Percentiles rank a stretch among this genome's conserved stretches.
Evolutionary conservation across 2,888 invertebrate genomes (phyloP).

Genomic region (Lepidocyrtoides sp.): DNA sequence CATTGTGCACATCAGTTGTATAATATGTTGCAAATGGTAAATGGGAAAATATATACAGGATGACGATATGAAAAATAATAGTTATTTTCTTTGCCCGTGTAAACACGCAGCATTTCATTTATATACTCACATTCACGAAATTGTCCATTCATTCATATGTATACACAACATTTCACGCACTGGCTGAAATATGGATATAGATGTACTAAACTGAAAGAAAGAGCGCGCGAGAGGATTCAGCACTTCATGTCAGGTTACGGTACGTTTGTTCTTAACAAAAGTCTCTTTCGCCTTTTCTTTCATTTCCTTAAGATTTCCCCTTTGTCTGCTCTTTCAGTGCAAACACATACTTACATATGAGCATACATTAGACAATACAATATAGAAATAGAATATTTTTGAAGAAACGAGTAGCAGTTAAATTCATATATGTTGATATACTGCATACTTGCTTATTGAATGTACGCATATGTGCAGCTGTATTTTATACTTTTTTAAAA

Average conservation of each 20-base stretch:
- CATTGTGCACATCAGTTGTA: neutral
- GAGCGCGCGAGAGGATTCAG: neutral
- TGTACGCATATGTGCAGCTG: neutral
- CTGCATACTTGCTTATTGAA: neutral
- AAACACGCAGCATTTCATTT: slow-evolving; percentile 40
- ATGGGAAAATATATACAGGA: neutral
- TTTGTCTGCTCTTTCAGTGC: slow-evolving; percentile 47
- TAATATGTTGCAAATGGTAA: slow-evolving; percentile 32
- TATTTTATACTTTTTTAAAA: neutral
- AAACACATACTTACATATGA: neutral
- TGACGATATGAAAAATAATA: slow-evolving; percentile 49
- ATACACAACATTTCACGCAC: slow-evolving; percentile 54
- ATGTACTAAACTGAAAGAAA: neutral
- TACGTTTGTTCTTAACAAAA: slow-evolving; percentile 80
- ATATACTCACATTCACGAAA: slow-evolving; percentile 31
- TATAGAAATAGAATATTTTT: too few species aligned
- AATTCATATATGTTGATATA: neutral
- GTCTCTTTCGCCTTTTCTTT: slow-evolving; percentile 62
- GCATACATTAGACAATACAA: too few species aligned
- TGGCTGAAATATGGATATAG: slow-evolving; percentile 13
- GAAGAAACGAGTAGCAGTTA: too few species aligned
- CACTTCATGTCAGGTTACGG: slow-evolving; percentile 76
- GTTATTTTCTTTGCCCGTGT: slow-evolving; percentile 33
- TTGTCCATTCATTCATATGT: slow-evolving; percentile 38
- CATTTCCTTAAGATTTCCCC: slow-evolving; percentile 61